Base-by-base conservation (phyloP, 1,140 invertebrate species). In the Artemia franciscana region DNA sequence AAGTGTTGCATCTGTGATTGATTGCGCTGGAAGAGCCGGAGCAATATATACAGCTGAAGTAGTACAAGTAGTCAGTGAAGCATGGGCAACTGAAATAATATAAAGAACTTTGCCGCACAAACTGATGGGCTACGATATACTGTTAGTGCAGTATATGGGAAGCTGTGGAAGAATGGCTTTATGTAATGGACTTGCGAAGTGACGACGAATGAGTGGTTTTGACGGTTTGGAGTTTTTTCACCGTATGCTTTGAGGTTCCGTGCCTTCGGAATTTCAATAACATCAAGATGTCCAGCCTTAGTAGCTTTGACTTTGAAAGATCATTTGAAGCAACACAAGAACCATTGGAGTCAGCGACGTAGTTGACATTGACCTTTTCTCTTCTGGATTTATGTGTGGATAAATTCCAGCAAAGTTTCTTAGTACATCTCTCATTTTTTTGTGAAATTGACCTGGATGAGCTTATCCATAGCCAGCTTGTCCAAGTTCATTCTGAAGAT, bases 401-500 rank as follows among this genome's bases (percentile, higher is more conserved):
- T 65, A 65, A 51, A 39, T 57, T n/a, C 66, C 66, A 30, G 63
- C 59, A 9, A 66, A 62, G 39, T 67, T 65, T 3, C 66, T 65
- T 24, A 26, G 28, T 5, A 62, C 63, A 26, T 67, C 66, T 9
- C 61, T 63, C 5, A 65, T 26, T 9, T 18, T 24, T 5, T 9
- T 12, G 60, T 60, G 60, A 7, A 9, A 23, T 15, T 26, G 26
- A 5, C 60, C 60, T 28, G 26, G 2, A 39, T 28, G 4, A 3
- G 60, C 2, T 51, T 66, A 66, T 0, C 64, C 67, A 59, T 68
- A 68, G 57, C 74, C 68, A 64, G 75, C 77, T 65, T 76, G 74
- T 27, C 77, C 77, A 15, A 75, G 70, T 65, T 74, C 67, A 68
- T 80, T 77, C 67, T 77, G 71, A 65, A 76, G 72, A 68, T 78